Evolutionary conservation across 2,797 vertebrate genomes (phyloP), one percentile per base, ranked within the genome.

Genomic region (Chaetodon trifasciatus): DNA sequence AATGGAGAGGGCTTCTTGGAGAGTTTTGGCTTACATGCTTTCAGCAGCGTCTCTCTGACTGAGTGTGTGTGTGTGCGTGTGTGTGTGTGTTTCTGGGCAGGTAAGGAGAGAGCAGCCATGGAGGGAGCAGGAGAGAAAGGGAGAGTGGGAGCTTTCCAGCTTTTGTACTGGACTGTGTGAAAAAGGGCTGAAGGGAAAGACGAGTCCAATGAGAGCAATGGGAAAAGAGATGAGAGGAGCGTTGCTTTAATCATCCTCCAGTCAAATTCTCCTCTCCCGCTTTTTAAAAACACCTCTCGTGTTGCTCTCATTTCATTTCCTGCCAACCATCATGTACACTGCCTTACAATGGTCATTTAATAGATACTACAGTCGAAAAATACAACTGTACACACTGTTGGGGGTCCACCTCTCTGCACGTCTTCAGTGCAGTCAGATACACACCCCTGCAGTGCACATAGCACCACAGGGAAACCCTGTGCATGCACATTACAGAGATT

Each of bases 401-500:
- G 44, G 64, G 79, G 47, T 52, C 66, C 71, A 66, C 47, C 69
- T 70, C 71, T 44, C 40, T 56, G 76, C 44, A 11, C 60, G 70
- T 66, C 49, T 56, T 76, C 58, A 39, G 46, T 70, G 32, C 23
- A n/a, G 67, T 62, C 80, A 47, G 64, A 73, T 44, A 42, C 66
- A 67, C 66, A 65, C 71, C 82, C 79, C 83, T 88, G 85, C 86
- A 80, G 78, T 74, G 79, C 81, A 57, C 47, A n/a, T 40, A 46
- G 64, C 71, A 53, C 66, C 74, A 19, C 2, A 50, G 80, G 83
- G 80, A 85, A 81, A 84, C 83, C 80, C 82, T 76, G 83, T 72
- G 79, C 78, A 57, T 73, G 63, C 80, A 82, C 86, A 83, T 73
- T 67, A 83, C 56, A 81, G 79, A 76, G 86, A 88, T 86, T 74